These are phyloP conservation scores for Epicampocera succincta DNA, from an alignment of 2,888 invertebrate genomes.

Conservation along the genomic window DNA sequence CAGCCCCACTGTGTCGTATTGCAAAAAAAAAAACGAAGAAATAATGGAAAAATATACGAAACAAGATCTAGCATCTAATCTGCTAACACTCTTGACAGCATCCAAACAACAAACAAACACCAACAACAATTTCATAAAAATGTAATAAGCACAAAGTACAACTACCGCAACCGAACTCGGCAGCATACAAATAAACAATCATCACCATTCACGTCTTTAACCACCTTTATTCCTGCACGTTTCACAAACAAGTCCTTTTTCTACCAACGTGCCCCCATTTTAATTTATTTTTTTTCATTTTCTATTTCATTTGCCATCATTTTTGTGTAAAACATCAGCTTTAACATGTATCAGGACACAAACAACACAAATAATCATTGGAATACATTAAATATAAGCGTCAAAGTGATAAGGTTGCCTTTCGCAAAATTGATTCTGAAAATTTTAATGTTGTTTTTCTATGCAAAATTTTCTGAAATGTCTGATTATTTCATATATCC, in stretches of 20 bases:
- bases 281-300: conserved; percentile 17
- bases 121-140: conserved; percentile 7
- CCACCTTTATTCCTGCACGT: conserved; percentile 4
- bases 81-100: conserved; percentile 60
- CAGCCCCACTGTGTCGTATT: conserved; percentile 21
- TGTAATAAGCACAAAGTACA: conserved; percentile 36
- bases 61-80: conserved; percentile 54
- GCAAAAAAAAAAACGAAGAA: conserved; percentile 14
- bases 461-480: too few relatives aligned
- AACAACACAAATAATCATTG: conserved; percentile 22
- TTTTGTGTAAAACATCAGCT: conserved; percentile 56
- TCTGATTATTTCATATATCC: too few relatives aligned
- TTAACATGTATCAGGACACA: conserved; percentile 23
- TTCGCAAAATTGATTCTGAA: neutral
- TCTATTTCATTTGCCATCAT: conserved; percentile 31
- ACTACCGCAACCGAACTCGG: conserved; percentile 18
- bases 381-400: neutral
- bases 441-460: too few relatives aligned
- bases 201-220: neutral
- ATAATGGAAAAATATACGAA: conserved; percentile 13
- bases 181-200: conserved; percentile 21
- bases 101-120: conserved; percentile 35
- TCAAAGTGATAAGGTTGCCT: neutral
- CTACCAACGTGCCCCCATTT: conserved; percentile 15
- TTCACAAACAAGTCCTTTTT: conserved; percentile 40